Evolutionary conservation across 2,888 invertebrate genomes (phyloP).

Genomic region (Augochlorella aurata): DNA sequence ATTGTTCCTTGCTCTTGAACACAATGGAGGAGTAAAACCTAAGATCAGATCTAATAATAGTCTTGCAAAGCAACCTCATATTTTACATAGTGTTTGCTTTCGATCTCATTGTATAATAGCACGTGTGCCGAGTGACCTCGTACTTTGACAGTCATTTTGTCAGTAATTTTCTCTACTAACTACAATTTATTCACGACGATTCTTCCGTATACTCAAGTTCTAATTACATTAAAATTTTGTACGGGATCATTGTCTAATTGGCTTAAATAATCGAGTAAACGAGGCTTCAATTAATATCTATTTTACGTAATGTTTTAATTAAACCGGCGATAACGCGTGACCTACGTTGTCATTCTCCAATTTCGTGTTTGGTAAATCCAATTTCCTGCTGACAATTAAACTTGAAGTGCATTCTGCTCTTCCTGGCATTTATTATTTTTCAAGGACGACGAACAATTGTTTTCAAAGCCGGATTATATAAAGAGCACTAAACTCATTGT

Average conservation of each 20-base stretch:
- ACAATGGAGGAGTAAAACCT: constrained; percentile 9
- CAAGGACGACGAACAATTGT: constrained; percentile 8
- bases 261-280: no score
- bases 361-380: constrained; percentile 32
- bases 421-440: neutral
- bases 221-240: no score
- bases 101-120: neutral
- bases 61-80: neutral
- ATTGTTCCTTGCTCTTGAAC: constrained; percentile 5
- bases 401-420: constrained; percentile 13
- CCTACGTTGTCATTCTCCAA: neutral
- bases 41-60: constrained; percentile 5
- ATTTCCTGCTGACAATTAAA: constrained; percentile 22
- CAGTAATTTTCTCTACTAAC: no score
- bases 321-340: neutral
- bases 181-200: no score
- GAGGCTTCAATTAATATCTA: neutral
- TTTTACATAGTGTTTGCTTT: neutral
- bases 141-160: no score
- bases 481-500: neutral
- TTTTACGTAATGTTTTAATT: neutral
- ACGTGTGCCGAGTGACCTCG: no score
- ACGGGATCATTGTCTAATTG: no score
- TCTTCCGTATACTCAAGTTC: no score
- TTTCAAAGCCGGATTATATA: neutral